A percentile compares a stretch with the other conserved stretches of the same genome.
Evolutionary conservation across 2,797 vertebrate genomes (phyloP).

Genomic region (Muscicapa comitata): DNA sequence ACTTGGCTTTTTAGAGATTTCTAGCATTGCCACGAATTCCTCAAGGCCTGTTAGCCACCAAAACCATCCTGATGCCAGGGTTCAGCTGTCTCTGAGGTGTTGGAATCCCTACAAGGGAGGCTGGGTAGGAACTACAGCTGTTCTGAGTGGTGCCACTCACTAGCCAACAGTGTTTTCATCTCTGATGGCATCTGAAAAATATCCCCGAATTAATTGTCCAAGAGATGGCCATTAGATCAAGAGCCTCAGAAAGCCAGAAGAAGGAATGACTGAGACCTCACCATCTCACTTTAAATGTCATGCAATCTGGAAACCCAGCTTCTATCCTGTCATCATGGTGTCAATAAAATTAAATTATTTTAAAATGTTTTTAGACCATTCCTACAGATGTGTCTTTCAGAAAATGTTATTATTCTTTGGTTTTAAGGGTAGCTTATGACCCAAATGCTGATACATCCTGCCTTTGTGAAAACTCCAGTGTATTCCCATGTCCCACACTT

Average conservation of each 20-base stretch:
- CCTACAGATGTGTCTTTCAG: neutral
- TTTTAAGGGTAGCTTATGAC: neutral
- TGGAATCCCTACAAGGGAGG: neutral
- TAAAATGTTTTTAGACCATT: fast-evolving
- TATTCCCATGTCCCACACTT: neutral
- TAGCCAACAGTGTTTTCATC: neutral
- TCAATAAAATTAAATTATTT: neutral
- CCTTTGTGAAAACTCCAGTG: neutral
- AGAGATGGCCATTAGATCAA: neutral
- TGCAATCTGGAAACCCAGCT: neutral
- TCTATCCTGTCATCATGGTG: neutral
- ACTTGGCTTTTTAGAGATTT: neutral
- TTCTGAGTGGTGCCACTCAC: neutral
- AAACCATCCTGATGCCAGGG: neutral
- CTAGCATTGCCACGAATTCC: neutral
- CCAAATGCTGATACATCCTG: neutral
- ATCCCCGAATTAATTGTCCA: neutral
- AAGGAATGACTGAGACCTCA: neutral
- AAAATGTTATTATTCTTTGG: neutral
- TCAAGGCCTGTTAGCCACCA: neutral
- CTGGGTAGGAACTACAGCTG: fast-evolving
- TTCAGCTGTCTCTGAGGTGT: neutral
- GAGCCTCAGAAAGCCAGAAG: neutral
- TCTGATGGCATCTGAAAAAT: neutral
- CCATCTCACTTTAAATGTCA: neutral